Conservation (phyloP, 2,888 invertebrate species). For the Bembecia ichneumoniformis region DNA sequence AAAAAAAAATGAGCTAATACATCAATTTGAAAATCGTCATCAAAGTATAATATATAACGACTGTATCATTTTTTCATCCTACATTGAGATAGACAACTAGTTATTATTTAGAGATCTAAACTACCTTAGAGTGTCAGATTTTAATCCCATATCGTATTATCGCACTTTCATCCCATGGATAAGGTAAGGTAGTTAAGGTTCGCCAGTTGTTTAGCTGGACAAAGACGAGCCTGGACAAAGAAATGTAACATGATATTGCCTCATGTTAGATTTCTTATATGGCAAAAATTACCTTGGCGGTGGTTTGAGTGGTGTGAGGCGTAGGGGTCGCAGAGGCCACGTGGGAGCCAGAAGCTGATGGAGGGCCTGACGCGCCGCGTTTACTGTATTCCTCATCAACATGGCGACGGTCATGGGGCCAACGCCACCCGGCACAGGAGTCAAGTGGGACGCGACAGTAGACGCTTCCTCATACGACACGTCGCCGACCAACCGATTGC, state of each 20-base stretch:
- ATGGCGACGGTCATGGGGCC: conserved; percentile 99
- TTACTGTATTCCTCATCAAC: conserved; percentile 95
- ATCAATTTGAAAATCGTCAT: too few species aligned
- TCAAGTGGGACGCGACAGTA: conserved; percentile 87
- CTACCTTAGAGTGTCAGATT: too few species aligned
- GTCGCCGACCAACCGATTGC: conserved; percentile 93
- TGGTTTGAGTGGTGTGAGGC: conserved; percentile 76
- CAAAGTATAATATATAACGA: too few species aligned
- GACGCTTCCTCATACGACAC: conserved; percentile 88
- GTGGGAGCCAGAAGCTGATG: conserved; percentile 67
- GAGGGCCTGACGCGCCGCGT: conserved; percentile 80
- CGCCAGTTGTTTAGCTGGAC: neutral
- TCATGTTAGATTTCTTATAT: too few species aligned
- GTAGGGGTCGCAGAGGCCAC: conserved; percentile 82
- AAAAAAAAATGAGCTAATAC: too few species aligned
- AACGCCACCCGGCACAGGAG: conserved; percentile 97
- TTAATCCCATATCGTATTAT: too few species aligned
- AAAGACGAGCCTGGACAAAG: neutral
- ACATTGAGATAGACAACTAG: too few species aligned
- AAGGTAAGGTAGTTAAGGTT: too few species aligned
- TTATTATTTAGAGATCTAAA: too few species aligned
- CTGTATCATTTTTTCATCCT: too few species aligned
- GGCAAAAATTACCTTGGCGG: conserved; percentile 81
- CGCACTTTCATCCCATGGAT: too few species aligned
- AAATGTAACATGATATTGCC: conserved; percentile 4